Evolutionary conservation across 1,140 invertebrate species (phyloP).

Genomic region (Temnothorax longispinosus): DNA sequence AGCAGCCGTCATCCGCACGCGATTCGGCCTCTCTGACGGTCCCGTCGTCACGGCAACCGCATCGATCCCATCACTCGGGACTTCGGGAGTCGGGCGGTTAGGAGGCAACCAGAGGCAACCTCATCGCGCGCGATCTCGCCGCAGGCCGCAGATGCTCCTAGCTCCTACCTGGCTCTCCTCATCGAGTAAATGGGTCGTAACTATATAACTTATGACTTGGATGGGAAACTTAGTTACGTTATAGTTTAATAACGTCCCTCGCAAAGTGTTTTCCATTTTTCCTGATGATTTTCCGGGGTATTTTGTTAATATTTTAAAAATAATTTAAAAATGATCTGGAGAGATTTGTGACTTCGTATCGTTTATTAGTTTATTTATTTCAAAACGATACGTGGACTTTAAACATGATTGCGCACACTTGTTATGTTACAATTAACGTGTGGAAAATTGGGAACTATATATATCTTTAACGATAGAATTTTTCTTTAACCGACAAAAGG

Average conservation of each 20-base stretch:
- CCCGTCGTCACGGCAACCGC: conserved; percentile 69
- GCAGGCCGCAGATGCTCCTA: neutral
- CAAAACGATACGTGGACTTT: neutral
- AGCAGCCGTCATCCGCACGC: conserved; percentile 69
- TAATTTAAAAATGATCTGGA: neutral
- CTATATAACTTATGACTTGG: neutral
- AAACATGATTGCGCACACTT: neutral
- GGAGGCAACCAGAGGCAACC: conserved; percentile 6
- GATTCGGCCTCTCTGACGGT: conserved; percentile 69
- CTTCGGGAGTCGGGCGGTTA: neutral
- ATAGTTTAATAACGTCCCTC: neutral
- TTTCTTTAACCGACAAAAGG: neutral
- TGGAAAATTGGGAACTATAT: too few species aligned
- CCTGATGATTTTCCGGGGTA: too few species aligned
- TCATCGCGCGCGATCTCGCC: conserved; percentile 37
- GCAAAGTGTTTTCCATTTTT: neutral
- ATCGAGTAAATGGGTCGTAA: neutral
- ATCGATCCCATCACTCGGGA: conserved; percentile 66
- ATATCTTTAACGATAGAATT: neutral
- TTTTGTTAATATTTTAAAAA: neutral
- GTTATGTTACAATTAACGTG: neutral
- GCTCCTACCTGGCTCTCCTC: too few species aligned
- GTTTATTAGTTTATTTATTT: neutral
- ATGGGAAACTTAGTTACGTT: neutral
- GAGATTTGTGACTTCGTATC: neutral